Base-by-base conservation (phyloP, 2,888 invertebrate species). In the Drosophila phalerata region DNA sequence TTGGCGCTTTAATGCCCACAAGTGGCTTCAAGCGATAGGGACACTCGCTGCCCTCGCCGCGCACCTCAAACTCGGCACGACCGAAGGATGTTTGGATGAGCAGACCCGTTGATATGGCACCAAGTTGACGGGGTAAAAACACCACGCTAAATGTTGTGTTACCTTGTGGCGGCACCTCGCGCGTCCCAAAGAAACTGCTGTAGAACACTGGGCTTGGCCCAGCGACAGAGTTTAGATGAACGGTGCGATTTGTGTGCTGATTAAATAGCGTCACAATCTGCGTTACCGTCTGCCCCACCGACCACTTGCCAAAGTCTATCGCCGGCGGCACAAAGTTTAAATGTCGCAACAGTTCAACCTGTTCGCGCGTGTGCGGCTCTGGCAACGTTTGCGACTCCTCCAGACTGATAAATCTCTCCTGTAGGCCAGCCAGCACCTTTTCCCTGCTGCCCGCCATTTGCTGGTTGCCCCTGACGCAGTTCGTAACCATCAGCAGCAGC, bases 91-190 rank as follows among this genome's bases (percentile, higher is more conserved):
- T 98, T 93, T 98, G 98, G 91, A 99, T 97, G 93, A 96, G 97
- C 90, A 99, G 95, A 91, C 95, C 96, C 92, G 97, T 97, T 92
- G 97, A 95, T 78, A 97, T 96, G 90, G 95, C 95, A 73, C 98
- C 98, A 93, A 97, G 96, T 93, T 96, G 96, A 89, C 98, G 95
- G 37, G 98, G 98, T 88, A 99, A 94, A 94, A 98, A 99, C 80
- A 98, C 97, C 89, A 99, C 97, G 94, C 96, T 98, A 93, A 99
- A 98, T 74, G 97, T 96, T 76, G 99, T 98, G 93, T 98, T 98
- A 74, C 97, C 97, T 85, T 96, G 95, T 68, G 98, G 97, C 88
- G 97, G 96, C 92, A 99, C 95, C 92, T 98, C 98, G 95, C 98
- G 98, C 90, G 98, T 96, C 91, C 98, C 96, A 93, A 98, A 98